Evolutionary conservation across 2,888 invertebrate species (phyloP).

Genomic region (Autographa gamma): DNA sequence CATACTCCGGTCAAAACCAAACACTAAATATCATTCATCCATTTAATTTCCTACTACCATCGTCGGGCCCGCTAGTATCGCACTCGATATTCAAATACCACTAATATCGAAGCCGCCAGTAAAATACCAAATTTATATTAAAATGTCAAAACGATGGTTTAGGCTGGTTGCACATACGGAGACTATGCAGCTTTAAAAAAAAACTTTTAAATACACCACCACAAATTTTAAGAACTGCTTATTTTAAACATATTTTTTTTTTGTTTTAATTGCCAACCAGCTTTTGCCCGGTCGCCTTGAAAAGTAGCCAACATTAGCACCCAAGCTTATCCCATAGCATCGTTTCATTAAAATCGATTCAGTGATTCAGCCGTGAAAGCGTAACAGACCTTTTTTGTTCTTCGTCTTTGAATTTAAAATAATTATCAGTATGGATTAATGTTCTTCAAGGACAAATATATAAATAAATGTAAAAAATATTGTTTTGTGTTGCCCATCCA

Average conservation of each 20-base stretch:
- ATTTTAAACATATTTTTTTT: neutral
- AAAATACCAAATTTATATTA: conserved; percentile 61
- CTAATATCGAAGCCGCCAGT: conserved; percentile 56
- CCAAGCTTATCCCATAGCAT: too few relatives aligned
- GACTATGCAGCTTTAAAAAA: neutral
- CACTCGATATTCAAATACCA: conserved; percentile 57
- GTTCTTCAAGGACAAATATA: neutral
- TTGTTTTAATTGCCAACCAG: too few relatives aligned
- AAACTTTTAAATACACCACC: neutral
- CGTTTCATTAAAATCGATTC: too few relatives aligned
- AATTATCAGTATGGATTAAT: too few relatives aligned
- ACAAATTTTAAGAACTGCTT: too few relatives aligned
- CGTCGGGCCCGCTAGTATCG: conserved; percentile 43
- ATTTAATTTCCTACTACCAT: conserved; percentile 59
- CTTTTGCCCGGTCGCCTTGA: too few relatives aligned
- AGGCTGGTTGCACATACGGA: conserved; percentile 27
- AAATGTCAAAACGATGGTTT: conserved; percentile 46
- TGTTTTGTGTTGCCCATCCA: neutral
- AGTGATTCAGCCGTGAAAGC: too few relatives aligned
- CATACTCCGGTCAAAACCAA: conserved; percentile 14
- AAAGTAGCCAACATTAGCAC: too few relatives aligned
- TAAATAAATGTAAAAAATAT: neutral
- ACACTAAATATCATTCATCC: conserved; percentile 42
- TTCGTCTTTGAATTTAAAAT: too few relatives aligned
- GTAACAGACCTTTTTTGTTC: too few relatives aligned